Evolutionary conservation across 2,888 invertebrate species (phyloP), one percentile per base, ranked within the genome.

Genomic region (Odontocolon sp.): DNA sequence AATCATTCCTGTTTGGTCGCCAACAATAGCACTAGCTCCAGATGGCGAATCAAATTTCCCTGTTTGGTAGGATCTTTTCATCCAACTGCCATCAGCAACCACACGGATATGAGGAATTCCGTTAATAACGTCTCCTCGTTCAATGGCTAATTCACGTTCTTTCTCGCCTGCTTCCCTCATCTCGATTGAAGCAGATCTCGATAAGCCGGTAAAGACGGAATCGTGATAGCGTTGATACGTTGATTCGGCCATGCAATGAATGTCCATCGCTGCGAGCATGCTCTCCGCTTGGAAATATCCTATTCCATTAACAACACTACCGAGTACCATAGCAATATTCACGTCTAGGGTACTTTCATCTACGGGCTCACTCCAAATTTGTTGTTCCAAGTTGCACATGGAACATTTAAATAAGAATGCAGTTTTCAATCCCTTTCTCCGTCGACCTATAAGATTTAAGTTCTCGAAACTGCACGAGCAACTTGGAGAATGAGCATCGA

Each of bases 1-100:
- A 31, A 82, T 64, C 69, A 79, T 80, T 36, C 77, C 56, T 0
- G 80, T 79, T 36, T 59, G 16, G 16, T 63, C 33, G n/a, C 63
- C 74, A 26, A 79, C 54, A 6, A 80, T 75, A 11, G 57, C 47
- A 18, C 64, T 77, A 8, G 63, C 16, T 5, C 75, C 63, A 11
- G 66, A 64, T 0, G 45, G 45, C 4, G 73, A 68, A 74, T 78
- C 66, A 31, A 66, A 42, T 11, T 57, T 74, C 6, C 67, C 45
- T 26, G 33, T 14, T 8, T 11, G 14, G 36, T 70, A 78, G 1
- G 74, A 78, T 42, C 73, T 36, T 50, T 78, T 67, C 23, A 31
- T 54, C 67, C 70, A 78, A 21, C 59, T 47, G 6, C 71, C 74
- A 47, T 78, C 74, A n/a, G n/a, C 67, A 8, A 74, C 47, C 1